Evolutionary conservation across 2,113 vertebrate genomes (phyloP), one percentile per base, ranked within the genome.

Genomic region (Anhinga rufa): DNA sequence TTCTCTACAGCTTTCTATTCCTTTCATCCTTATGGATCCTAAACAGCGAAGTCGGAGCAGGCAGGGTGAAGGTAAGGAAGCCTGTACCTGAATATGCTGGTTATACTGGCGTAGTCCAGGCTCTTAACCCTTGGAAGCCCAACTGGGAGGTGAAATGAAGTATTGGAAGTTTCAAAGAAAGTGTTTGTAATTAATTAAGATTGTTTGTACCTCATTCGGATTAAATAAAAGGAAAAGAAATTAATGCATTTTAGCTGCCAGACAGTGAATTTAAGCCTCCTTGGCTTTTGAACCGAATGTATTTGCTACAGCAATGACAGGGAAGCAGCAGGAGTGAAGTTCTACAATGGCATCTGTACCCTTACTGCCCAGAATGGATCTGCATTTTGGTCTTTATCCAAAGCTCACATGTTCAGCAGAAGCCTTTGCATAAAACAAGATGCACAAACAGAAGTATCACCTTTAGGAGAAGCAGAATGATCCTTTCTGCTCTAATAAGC

Each of bases 401-500:
- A 34, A 75, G 46, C 46, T 86, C n/a, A 32, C 88, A 62, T 12
- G 76, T 60, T 91, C 74, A 25, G 24, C 72, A 80, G 32, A 48
- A 96, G 32, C 36, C 57, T 83, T 78, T 88, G 34, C 48, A 48
- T 42, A 60, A 91, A 82, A 88, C 76, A 91, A 89, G 69, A 78
- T 28, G 64, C 87, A 84, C 42, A 78, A 86, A 51, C 80, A 95
- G 64, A 55, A 88, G 22, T 14, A 71, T 51, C 52, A 93, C 83
- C 72, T 82, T 74, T 48, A 86, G 60, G 61, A 95, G 42, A 75
- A 78, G 76, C 26, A 55, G 65, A 71, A 78, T 4, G 51, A 86
- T 75, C 55, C 64, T 90, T 95, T 96, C 83, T 91, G 89, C 91
- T 92, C 93, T 82, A 78, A 86, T 89, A 84, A 93, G 60, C 83